Conservation (phyloP, 2,888 invertebrate species). For the Stramonita haemastoma region DNA sequence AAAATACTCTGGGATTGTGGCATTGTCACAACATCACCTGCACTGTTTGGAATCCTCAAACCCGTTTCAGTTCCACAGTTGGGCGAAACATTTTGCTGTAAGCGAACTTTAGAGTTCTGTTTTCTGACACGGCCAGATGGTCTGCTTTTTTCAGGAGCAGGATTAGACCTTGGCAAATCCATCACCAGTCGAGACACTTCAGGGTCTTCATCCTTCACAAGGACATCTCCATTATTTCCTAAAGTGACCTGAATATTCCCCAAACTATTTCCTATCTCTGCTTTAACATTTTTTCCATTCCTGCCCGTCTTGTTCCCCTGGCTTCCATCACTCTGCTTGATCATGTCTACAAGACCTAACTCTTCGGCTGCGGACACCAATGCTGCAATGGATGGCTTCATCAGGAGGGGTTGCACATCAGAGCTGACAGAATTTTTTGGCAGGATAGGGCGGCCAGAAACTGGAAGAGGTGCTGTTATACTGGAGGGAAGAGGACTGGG, state of each 20-base stretch:
- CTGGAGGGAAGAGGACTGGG: neutral
- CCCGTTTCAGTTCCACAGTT: neutral
- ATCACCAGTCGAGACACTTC: neutral
- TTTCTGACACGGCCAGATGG: neutral
- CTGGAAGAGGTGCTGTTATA: neutral
- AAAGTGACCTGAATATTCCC: neutral
- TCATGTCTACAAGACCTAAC: neutral
- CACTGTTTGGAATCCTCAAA: neutral
- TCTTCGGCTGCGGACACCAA: conserved; percentile 33
- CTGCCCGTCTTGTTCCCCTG: neutral
- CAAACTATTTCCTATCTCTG: neutral
- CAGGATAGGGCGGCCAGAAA: neutral
- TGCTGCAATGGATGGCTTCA: conserved; percentile 19
- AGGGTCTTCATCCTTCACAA: neutral
- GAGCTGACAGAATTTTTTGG: neutral
- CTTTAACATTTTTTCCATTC: neutral
- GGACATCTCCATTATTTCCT: neutral
- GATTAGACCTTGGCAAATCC: neutral
- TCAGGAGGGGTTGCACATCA: neutral
- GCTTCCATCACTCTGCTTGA: neutral
- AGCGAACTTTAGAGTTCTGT: neutral
- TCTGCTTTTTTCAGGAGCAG: neutral
- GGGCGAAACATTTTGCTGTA: too few relatives aligned
- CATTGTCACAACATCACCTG: neutral
- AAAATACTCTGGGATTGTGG: neutral